Conservation (phyloP, 2,797 vertebrate genomes). For the Margarornis squamiger region DNA sequence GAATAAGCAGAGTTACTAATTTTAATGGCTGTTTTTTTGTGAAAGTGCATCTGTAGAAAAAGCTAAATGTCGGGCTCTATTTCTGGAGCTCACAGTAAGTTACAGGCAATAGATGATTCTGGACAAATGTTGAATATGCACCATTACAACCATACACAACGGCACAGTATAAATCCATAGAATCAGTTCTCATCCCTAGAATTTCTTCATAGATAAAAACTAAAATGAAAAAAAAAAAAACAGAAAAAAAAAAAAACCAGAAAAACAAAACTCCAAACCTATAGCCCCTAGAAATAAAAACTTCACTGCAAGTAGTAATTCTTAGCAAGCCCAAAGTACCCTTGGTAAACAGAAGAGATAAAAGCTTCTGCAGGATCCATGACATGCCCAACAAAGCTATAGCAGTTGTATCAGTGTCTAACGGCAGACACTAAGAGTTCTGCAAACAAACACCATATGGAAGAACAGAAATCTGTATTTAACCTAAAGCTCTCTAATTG, state of each 20-base stretch:
- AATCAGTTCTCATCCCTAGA: background rate
- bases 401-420: background rate
- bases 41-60: background rate
- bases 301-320: background rate
- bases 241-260: background rate
- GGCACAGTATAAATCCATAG: background rate
- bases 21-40: background rate
- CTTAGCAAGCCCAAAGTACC: background rate
- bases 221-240: background rate
- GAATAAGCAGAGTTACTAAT: background rate
- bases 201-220: background rate
- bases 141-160: background rate
- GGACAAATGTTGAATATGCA: background rate
- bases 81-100: background rate
- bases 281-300: background rate
- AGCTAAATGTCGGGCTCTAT: background rate
- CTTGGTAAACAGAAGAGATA: background rate
- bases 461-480: constrained; percentile 52
- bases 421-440: constrained; percentile 20
- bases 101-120: background rate
- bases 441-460: constrained; percentile 58
- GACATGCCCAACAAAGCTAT: constrained; percentile 2
- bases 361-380: background rate
- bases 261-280: background rate
- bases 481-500: constrained; percentile 51